Conservation (phyloP, 2,797 vertebrate species). For the Melanotaenia boesemani region DNA sequence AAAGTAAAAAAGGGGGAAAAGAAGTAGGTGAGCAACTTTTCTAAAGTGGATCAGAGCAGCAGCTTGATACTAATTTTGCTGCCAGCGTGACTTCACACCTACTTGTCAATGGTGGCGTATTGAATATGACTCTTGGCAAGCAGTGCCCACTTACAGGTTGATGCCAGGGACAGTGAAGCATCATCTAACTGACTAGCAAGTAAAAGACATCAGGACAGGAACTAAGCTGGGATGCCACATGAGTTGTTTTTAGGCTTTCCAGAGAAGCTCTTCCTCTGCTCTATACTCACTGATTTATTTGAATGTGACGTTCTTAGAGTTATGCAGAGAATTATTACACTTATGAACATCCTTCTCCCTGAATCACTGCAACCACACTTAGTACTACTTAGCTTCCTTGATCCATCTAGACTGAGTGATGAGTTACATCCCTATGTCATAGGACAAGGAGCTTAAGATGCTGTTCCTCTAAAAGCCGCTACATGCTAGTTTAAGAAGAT, state of each 20-base stretch:
- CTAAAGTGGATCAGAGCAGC: neutral
- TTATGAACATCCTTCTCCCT: neutral
- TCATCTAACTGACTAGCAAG: neutral
- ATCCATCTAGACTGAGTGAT: neutral
- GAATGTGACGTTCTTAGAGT: neutral
- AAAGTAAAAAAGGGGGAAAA: neutral
- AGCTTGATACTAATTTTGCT: conserved; percentile 15
- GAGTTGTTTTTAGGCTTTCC: conserved; percentile 13
- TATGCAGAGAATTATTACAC: neutral
- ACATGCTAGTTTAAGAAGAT: neutral
- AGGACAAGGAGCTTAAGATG: neutral
- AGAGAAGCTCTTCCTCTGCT: neutral
- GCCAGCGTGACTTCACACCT: conserved; percentile 43
- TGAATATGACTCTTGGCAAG: conserved; percentile 33
- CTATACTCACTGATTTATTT: neutral
- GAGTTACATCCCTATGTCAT: neutral
- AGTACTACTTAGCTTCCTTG: neutral
- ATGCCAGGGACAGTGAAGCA: conserved; percentile 12
- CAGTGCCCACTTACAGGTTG: neutral
- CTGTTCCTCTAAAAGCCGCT: neutral
- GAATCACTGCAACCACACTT: neutral
- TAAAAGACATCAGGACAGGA: neutral
- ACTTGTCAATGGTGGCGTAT: conserved; percentile 20
- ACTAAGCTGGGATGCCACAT: neutral
- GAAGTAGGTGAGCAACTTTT: neutral